Evolutionary conservation across 1,140 invertebrate species (phyloP).

Genomic region (Psix sp.): DNA sequence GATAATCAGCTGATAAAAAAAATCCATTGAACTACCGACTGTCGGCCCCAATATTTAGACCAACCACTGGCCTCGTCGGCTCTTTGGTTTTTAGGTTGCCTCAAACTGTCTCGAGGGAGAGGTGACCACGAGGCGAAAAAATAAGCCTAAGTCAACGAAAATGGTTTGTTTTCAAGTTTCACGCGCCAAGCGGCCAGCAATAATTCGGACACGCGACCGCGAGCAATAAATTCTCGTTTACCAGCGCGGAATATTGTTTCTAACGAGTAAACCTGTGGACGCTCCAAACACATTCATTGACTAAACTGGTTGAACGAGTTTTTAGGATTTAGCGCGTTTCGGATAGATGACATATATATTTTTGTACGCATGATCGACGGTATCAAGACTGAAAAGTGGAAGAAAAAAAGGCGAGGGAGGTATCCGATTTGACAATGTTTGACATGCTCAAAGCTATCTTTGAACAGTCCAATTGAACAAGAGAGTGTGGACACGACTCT

Average conservation of each 20-base stretch:
- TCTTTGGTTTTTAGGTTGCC: too few relatives aligned
- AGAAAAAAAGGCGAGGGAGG: slow-evolving; percentile 15
- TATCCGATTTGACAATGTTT: neutral
- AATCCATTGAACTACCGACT: neutral
- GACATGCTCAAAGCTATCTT: neutral
- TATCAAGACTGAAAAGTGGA: slow-evolving; percentile 30
- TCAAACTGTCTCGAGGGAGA: too few relatives aligned
- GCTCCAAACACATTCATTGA: slow-evolving; percentile 62
- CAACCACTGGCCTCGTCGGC: too few relatives aligned
- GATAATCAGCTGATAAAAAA: neutral
- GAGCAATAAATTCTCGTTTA: slow-evolving; percentile 42
- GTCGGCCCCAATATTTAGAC: too few relatives aligned
- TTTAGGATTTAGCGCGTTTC: slow-evolving; percentile 73
- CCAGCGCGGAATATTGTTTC: slow-evolving; percentile 24
- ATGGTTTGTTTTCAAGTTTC: slow-evolving; percentile 32
- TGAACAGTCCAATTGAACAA: neutral
- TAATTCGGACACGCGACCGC: slow-evolving; percentile 21
- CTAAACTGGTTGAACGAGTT: slow-evolving; percentile 69
- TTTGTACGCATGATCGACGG: slow-evolving; percentile 74
- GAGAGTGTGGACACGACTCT: slow-evolving; percentile 66
- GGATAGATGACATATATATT: slow-evolving; percentile 76
- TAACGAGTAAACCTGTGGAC: slow-evolving; percentile 50
- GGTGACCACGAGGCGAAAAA: slow-evolving; percentile 15
- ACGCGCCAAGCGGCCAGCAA: slow-evolving; percentile 13
- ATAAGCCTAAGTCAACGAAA: slow-evolving; percentile 21